phyloP scores from a whole-genome alignment of 2,113 vertebrate genomes.

The Cariama cristata region DNA sequence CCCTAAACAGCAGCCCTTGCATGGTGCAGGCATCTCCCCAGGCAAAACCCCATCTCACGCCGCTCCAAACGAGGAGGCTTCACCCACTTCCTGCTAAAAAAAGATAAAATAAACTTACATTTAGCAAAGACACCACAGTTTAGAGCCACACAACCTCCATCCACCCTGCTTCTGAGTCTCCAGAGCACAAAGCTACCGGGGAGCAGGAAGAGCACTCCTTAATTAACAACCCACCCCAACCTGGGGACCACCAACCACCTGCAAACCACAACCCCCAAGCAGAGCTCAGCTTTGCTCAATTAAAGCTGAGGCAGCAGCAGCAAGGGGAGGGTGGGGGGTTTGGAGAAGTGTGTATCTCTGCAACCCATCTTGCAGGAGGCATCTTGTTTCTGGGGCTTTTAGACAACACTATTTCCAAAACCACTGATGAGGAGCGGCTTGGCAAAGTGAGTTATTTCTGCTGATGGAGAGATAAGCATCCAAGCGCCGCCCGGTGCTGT shows the following conservation, averaged over 20 bases:
- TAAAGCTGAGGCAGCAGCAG: background rate
- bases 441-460: background rate
- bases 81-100: background rate
- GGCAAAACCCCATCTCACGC: background rate
- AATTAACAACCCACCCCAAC: background rate
- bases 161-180: background rate
- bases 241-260: no score
- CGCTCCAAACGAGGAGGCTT: background rate
- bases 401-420: background rate
- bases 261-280: no score
- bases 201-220: background rate
- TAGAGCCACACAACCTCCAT: rapidly evolving
- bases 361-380: background rate
- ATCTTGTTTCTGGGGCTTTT: background rate
- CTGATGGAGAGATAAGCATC: background rate
- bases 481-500: background rate
- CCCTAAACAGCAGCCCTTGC: background rate
- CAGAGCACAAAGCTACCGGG: background rate
- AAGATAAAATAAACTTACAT: background rate
- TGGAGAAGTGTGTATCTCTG: rapidly evolving
- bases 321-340: rapidly evolving
- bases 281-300: background rate
- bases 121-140: background rate
- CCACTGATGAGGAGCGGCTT: background rate
- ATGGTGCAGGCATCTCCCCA: rapidly evolving